Evolutionary conservation across 1,140 invertebrate species (phyloP), one percentile per base, ranked within the genome.

Genomic region (Drosophila pandora): DNA sequence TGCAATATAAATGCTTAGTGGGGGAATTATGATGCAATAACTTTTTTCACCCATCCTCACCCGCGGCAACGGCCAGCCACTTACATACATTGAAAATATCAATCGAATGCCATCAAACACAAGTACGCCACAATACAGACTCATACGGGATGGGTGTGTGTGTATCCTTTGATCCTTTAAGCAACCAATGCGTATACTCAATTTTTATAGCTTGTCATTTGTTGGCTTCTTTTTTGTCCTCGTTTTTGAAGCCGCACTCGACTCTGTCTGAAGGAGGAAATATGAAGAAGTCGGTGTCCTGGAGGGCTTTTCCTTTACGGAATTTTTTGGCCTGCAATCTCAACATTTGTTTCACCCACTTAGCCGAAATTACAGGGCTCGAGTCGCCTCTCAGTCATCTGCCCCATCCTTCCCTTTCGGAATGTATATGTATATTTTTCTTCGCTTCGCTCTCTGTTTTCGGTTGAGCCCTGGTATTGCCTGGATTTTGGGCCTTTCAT

Each of bases 131-230:
- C 10, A 45, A 45, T 21, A 37, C 10, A 30, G 12, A 47, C 47
- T 43, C 45, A 55, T 47, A 59, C 58, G 73, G 17, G 7, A 39
- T 13, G 28, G 25, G 45, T 43, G 37, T 30, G 47, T 48, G 50
- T 25, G 49, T 28, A 69, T 68, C 68, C 71, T 56, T 64, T 85
- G 81, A 85, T 81, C 81, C 77, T 65, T 77, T 87, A 75, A 87
- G 81, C 65, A 81, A 81, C 67, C 82, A 85, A 65, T 85, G 78
- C 82, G 81, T 81, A 85, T 77, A 81, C 82, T 87, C 77, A 84
- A 87, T 87, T 85, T 85, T 85, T 85, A 85, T 81, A 69, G 81
- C 79, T 85, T 87, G 82, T 87, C 81, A 77, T 87, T 87, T 78
- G 78, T 60, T 30, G 57, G 25, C 23, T 47, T 34, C 41, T 63